These are phyloP conservation scores for Brachionus koreanus DNA, from an alignment of 1,140 invertebrate genomes.

Conservation along the genomic window DNA sequence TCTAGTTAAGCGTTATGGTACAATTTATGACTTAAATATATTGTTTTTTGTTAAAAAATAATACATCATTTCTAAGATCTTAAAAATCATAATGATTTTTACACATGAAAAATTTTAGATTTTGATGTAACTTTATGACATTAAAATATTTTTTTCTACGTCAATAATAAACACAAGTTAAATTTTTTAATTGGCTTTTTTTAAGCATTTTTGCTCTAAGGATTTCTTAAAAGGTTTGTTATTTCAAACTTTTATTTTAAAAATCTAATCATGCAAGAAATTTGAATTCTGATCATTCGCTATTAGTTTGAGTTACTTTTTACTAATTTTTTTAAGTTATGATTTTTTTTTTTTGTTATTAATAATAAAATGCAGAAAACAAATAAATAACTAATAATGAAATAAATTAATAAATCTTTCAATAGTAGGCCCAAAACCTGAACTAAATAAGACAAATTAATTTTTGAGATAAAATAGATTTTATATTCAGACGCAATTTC, in stretches of 20 bases:
- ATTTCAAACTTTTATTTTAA: background rate
- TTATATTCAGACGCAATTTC: too few relatives aligned
- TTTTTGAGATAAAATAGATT: too few relatives aligned
- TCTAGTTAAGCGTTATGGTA: background rate
- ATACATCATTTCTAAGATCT: background rate
- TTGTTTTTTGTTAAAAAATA: too few relatives aligned
- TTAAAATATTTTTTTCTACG: background rate
- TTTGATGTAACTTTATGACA: background rate
- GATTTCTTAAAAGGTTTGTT: background rate
- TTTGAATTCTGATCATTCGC: background rate
- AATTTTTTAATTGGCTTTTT: background rate
- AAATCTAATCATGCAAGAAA: background rate
- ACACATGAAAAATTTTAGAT: background rate
- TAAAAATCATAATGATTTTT: background rate
- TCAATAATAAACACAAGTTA: background rate
- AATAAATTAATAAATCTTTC: background rate
- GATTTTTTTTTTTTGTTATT: background rate
- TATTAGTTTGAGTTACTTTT: background rate
- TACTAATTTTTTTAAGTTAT: background rate
- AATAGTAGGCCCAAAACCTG: background rate
- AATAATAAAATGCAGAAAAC: background rate
- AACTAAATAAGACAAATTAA: too few relatives aligned
- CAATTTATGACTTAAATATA: background rate
- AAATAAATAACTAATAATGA: background rate
- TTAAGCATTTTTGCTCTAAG: background rate